Conservation (phyloP, 2,888 invertebrate species). For the Hirudinaria manillensis region DNA sequence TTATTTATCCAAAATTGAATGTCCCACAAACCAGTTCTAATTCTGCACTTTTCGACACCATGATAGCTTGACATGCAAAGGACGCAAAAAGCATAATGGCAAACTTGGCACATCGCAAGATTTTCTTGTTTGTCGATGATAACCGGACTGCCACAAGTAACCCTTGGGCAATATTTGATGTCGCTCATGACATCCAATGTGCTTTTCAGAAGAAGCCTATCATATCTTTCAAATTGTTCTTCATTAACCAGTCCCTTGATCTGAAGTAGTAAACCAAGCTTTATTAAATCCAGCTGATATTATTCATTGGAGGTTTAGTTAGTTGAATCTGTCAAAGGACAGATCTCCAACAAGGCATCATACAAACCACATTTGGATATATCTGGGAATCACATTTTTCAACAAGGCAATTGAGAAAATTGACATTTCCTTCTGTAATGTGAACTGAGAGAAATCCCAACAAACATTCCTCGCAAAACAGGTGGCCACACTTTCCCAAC, state of each 20-base stretch:
- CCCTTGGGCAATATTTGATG: constrained; percentile 62
- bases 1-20: not conserved
- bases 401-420: constrained; percentile 57
- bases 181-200: constrained; percentile 62
- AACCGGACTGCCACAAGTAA: constrained; percentile 59
- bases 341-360: not conserved
- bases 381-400: constrained; percentile 60
- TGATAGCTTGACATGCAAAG: constrained; percentile 62
- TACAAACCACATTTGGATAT: constrained; percentile 47
- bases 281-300: not conserved
- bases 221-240: constrained; percentile 58
- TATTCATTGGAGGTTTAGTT: not conserved
- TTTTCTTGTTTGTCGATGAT: constrained; percentile 56
- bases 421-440: constrained; percentile 59
- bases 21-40: constrained; percentile 43
- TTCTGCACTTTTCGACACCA: constrained; percentile 61
- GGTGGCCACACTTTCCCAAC: constrained; percentile 60
- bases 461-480: constrained; percentile 62
- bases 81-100: constrained; percentile 62
- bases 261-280: constrained; percentile 18
- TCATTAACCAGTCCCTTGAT: not conserved
- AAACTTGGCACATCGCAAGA: constrained; percentile 58
- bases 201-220: constrained; percentile 58
- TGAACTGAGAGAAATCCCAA: constrained; percentile 59
- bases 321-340: not conserved